A percentile compares a stretch with the other conserved stretches of the same genome.
phyloP scores from a whole-genome alignment of 2,797 vertebrate species.

The Calcarius lapponicus region DNA sequence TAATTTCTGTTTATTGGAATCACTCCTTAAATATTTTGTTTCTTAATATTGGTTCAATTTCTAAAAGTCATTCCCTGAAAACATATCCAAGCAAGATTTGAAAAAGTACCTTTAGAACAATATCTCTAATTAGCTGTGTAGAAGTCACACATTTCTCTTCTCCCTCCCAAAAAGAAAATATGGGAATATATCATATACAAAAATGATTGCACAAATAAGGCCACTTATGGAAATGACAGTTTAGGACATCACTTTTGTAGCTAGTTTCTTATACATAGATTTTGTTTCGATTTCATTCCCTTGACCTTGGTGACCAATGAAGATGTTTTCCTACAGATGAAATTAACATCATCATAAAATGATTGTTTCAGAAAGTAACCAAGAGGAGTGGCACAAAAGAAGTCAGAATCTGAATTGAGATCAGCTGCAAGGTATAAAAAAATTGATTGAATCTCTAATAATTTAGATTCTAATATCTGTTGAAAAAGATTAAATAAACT shows the following conservation, averaged over 20 bases:
- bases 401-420: not conserved
- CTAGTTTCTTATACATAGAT: not conserved
- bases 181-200: not conserved
- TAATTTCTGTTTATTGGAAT: not conserved
- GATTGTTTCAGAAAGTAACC: not conserved
- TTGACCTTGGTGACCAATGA: not conserved
- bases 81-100: not conserved
- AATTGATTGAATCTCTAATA: not conserved
- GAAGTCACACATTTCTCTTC: not conserved
- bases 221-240: not conserved
- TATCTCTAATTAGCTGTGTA: not conserved
- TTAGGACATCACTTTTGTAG: not conserved
- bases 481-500: not conserved
- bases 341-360: not conserved
- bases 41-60: not conserved
- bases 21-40: not conserved
- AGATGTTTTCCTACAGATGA: not conserved
- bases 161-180: not conserved
- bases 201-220: not conserved
- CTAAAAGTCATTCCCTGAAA: not conserved
- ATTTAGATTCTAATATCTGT: not conserved
- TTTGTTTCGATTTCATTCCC: not conserved
- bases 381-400: conserved; percentile 23
- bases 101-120: not conserved
- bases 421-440: not conserved